Base-by-base conservation (phyloP, 2,888 invertebrate species). In the Chrysina gloriosa region DNA sequence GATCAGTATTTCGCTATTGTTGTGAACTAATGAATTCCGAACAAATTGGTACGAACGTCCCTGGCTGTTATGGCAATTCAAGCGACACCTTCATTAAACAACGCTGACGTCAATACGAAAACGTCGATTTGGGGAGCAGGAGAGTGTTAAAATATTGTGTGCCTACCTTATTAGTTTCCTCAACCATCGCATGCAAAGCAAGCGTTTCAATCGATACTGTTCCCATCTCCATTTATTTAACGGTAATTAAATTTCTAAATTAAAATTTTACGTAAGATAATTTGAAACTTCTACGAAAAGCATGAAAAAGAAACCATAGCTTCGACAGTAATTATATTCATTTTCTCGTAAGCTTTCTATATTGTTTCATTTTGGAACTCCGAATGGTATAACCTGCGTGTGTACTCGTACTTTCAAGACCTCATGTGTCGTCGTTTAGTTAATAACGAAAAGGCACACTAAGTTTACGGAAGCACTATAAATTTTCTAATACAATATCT, bases 51-150 rank as follows among this genome's bases (percentile, higher is more conserved):
- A 29, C 50, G 50, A 27, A 19, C 50, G 27, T 58, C 36, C 50
- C 36, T 52, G 21, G 64, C 36, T 50, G 39, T 36, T 64, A 64
- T 42, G 27, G 52, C 50, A 64, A 64, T 64, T 19, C 36, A 31
- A 52, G 50, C 64, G 63, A 67, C 50, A 61, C 63, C 67, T 67
- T 63, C 61, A 67, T 67, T 63, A 63, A 61, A 36, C 67, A 27
- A 19, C 52, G 25, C 63, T 67, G 67, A 63, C 67, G 67, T 67
- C 67, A 67, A 67, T 67, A 63, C 61, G 63, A 63, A 56, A 67
- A 56, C 58, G 54, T 66, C 66, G 58, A 65, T 52, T 54, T 54
- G 34, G 48, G 50, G 29, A 45, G 56, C 56, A 54, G 29, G 65
- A 54, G 65, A 29, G 65, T 54, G 65, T 65, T 42, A 45, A 65